Base-by-base conservation (phyloP, 2,113 vertebrate genomes). In the Jaculus jaculus region DNA sequence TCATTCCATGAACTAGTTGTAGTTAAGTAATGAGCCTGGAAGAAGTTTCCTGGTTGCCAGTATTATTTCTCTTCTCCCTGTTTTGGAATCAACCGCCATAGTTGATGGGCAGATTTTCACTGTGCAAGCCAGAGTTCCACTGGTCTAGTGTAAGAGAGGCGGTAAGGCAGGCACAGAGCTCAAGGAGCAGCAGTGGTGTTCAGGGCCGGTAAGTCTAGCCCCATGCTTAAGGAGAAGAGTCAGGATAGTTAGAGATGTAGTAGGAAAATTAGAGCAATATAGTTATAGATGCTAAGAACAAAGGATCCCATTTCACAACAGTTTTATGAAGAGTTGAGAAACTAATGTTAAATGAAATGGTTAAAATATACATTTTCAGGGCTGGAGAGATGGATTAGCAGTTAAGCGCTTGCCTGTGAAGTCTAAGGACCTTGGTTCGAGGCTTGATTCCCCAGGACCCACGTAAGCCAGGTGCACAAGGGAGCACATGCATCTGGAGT, bases 31-130 rank as follows among this genome's bases (percentile, higher is more conserved):
- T 68, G 69, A 39, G 63, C 9, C 26, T 30, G n/a, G 37, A 66
- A 4, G 39, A 60, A 58, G 17, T 26, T 61, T 39, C 72, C 65
- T 18, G 5, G 51, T 4, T 16, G 21, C 18, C 6, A 7, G 15
- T 18, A 0, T 0, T 84, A 28, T n/a, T 58, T 77, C 17, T 72
- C 32, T 60, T 37, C 30, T 21, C 2, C 11, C 17, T 63, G 0
- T 78, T 0, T 72, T 77, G 28, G 81, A 37, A 18, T 24, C 21
- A 37, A 18, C 28, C 21, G 20, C 21, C n/a, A 3, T 73, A 66
- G 7, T 77, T 68, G 37, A 42, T 0, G 0, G 60, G 58, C n/a
- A 39, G 63, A 26, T 21, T 72, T 3, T 58, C 54, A 54, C 54
- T 54, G 54, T 54, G 54, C 54, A 54, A 54, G 54, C 54, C 42